Percentiles rank a stretch among this genome's conserved stretches.
Evolutionary conservation across 2,113 vertebrate species (phyloP).

Genomic region (Grammomys surdaster): DNA sequence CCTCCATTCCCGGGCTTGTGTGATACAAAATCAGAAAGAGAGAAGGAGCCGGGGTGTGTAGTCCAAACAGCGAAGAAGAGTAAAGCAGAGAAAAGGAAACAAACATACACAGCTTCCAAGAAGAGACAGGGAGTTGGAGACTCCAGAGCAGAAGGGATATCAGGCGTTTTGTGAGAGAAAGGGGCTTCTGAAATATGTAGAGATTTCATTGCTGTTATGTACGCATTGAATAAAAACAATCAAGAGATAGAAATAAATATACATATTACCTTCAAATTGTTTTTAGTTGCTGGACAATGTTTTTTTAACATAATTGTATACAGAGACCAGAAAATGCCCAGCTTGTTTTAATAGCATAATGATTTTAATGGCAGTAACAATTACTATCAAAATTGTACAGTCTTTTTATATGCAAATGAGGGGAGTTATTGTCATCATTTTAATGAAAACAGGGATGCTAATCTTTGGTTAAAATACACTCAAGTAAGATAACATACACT

Average conservation of each 20-base stretch:
- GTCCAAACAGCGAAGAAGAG: neutral
- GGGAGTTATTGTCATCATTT: neutral
- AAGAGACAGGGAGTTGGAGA: neutral
- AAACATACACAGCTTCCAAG: neutral
- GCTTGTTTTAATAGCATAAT: neutral
- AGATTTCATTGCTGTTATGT: neutral
- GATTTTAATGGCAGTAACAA: neutral
- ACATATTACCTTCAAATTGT: neutral
- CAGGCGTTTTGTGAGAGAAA: neutral
- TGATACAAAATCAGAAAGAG: neutral
- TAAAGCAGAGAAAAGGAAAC: neutral
- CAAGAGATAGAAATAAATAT: neutral
- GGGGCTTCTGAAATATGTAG: neutral
- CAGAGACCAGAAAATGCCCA: neutral
- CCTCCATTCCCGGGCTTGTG: neutral
- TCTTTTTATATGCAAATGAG: neutral
- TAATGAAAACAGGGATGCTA: neutral
- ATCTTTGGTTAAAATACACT: neutral
- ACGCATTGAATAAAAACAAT: neutral
- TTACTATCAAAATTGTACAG: neutral
- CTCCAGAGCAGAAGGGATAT: fast-evolving
- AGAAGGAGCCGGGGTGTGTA: fast-evolving
- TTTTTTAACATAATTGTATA: neutral
- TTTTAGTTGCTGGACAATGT: neutral
- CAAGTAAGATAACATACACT: neutral